Evolutionary conservation across 2,113 vertebrate species (phyloP).

Genomic region (Dascyllus trimaculatus): DNA sequence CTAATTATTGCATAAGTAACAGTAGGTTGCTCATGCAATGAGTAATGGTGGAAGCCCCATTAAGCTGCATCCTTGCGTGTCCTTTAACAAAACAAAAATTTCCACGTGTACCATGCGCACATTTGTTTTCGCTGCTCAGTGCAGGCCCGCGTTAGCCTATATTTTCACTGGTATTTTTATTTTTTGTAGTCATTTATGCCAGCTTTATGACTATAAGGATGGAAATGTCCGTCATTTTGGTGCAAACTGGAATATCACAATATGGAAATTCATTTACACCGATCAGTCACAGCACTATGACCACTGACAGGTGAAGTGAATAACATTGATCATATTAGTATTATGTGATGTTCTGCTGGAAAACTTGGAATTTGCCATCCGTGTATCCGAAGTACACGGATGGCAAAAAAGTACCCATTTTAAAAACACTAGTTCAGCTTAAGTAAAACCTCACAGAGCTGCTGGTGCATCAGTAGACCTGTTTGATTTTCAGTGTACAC

Average conservation of each 20-base stretch:
- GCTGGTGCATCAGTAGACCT: too few species aligned
- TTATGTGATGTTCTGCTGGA: too few species aligned
- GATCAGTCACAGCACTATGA: too few species aligned
- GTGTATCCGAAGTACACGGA: too few species aligned
- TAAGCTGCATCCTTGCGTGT: constrained; percentile 53
- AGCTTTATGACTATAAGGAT: background rate
- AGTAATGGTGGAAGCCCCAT: constrained; percentile 52
- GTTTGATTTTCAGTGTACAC: background rate
- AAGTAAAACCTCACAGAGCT: too few species aligned
- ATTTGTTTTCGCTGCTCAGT: constrained; percentile 42
- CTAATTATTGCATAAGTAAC: constrained; percentile 49
- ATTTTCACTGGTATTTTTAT: constrained; percentile 11
- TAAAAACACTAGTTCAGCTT: too few species aligned
- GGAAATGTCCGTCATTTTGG: background rate
- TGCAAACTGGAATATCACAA: background rate
- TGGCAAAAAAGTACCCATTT: too few species aligned
- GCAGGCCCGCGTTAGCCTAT: background rate
- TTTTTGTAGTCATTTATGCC: background rate
- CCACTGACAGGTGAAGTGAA: too few species aligned
- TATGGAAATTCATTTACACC: too few species aligned
- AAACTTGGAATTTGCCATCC: too few species aligned
- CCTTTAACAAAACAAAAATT: constrained; percentile 49
- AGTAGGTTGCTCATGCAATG: constrained; percentile 48
- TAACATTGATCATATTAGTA: too few species aligned
- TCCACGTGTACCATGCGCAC: constrained; percentile 18